These are phyloP conservation scores for Enteromius unitaeniatus DNA, from an alignment of 2,797 vertebrate genomes.

Conservation along the genomic window DNA sequence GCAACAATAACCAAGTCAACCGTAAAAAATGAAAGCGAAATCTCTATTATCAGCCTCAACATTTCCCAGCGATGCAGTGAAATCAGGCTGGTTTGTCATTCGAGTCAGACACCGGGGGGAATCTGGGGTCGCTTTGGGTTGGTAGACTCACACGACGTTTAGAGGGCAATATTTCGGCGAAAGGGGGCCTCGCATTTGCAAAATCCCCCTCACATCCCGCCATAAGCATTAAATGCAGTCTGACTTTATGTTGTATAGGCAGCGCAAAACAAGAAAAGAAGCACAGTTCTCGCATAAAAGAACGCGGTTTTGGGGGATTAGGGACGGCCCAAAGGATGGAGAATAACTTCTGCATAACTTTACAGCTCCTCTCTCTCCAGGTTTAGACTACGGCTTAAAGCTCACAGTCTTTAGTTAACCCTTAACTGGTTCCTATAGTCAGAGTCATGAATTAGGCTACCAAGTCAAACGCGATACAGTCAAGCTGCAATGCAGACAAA, in stretches of 20 bases:
- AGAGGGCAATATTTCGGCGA: slow-evolving; percentile 92
- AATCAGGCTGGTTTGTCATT: slow-evolving; percentile 98
- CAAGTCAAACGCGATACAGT: background rate
- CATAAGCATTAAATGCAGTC: slow-evolving; percentile 99
- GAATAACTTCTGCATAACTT: slow-evolving; percentile 89
- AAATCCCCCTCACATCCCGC: slow-evolving; percentile 92
- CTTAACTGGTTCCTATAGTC: slow-evolving; percentile 53
- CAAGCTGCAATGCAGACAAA: background rate
- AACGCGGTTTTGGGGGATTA: slow-evolving; percentile 86
- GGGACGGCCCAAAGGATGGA: slow-evolving; percentile 83
- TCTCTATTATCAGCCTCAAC: slow-evolving; percentile 99
- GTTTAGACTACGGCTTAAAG: slow-evolving; percentile 71
- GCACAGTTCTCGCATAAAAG: slow-evolving; percentile 85
- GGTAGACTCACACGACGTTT: slow-evolving; percentile 83
- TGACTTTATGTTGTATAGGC: slow-evolving; percentile 99
- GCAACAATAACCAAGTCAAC: slow-evolving; percentile 99
- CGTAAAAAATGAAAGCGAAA: slow-evolving; percentile 99
- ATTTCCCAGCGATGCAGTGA: slow-evolving; percentile 99
- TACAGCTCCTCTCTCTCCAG: slow-evolving; percentile 82
- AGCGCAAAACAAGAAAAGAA: slow-evolving; percentile 87
- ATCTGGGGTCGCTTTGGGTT: slow-evolving; percentile 97
- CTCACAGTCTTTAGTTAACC: slow-evolving; percentile 75
- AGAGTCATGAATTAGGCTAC: background rate
- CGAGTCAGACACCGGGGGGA: slow-evolving; percentile 96
- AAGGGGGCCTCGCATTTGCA: slow-evolving; percentile 89